Base-by-base conservation (phyloP, 2,797 vertebrate genomes). In the Sebastes matsubarae region DNA sequence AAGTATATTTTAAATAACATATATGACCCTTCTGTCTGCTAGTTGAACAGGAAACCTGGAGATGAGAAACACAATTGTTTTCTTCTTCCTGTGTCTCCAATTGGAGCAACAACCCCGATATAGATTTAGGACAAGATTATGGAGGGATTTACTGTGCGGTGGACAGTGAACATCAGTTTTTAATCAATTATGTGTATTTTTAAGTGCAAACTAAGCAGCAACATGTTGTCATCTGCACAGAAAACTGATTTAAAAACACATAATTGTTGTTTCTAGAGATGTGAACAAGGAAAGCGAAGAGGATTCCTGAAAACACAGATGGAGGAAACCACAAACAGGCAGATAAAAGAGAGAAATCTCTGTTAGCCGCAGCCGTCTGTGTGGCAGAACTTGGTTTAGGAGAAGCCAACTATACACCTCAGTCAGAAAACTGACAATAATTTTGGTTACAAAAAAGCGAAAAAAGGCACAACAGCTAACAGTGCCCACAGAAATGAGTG, bases 71-170 rank as follows among this genome's bases (percentile, higher is more conserved):
- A 87, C 77, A 83, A 91, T 94, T 93, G 88, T 92, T 94, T 94
- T 92, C 46, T 81, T 88, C 75, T 84, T 86, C 72, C 73, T 67
- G 77, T 77, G 77, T 91, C 75, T 86, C 73, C 81, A 84, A 92
- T 90, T 84, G 72, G 77, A 87, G 81, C 81, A 82, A 91, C 85
- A 91, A 85, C 67, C 67, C 85, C 76, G 57, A 85, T 82, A 81
- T 82, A 84, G 90, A 93, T 93, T 89, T 85, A 87, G 80, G 72
- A 82, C 74, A 84, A 87, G 94, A 94, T 94, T 95, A 94, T 75
- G n/a, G 71, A 77, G 66, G 88, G 91, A 92, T 94, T 94, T 94
- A 75, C 81, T 77, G 60, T 70, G 65, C 52, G 63, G 68, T 84
- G 78, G 79, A 79, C 78, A 75, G 66, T 58, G 79, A 88, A 92